Base-by-base conservation (phyloP, 2,113 vertebrate genomes). In the Triplophysa rosa region DNA sequence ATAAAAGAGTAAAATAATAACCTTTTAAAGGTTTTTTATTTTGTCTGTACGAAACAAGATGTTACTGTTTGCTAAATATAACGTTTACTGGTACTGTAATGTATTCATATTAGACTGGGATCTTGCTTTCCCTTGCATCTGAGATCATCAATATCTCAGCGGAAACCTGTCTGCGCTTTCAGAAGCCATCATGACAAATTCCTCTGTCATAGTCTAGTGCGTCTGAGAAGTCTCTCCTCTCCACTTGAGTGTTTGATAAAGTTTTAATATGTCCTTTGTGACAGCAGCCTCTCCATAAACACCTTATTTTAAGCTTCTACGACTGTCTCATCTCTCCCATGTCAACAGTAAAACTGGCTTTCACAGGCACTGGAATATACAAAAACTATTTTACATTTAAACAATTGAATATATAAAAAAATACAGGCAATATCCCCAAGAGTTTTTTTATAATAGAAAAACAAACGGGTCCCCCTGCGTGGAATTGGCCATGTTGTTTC, bases 261-360 rank as follows among this genome's bases (percentile, higher is more conserved):
- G 77, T 79, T 70, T 79, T 52, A 52, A 70, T 58, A 58, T 79
- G 68, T 63, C 42, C 33, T 79, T 42, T 61, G 21, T 62, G 59
- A 52, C 54, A n/a, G 2, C 67, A 70, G 40, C 19, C 42, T 59
- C 23, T 49, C 14, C 14, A 24, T 42, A 47, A 40, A 78, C 23
- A 78, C 37, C 40, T 42, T 42, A 59, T 72, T 61, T 72, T 13
- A 72, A 23, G 33, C 54, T 40, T 12, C 21, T 42, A 42, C 37
- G 54, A 59, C 42, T 67, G 66, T 47, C n/a, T 40, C 4, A 21
- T 72, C 3, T 6, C n/a, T 56, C 19, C 29, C 3, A 71, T 26
- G 52, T 71, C 37, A 70, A n/a, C 33, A 56, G 52, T 33, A 54
- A 54, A 9, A 54, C 11, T 70, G 49, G 49, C 49, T 29, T 58